These are phyloP conservation scores for Lacerta viridis DNA, from an alignment of 2,797 vertebrate genomes.

Conservation along the genomic window DNA sequence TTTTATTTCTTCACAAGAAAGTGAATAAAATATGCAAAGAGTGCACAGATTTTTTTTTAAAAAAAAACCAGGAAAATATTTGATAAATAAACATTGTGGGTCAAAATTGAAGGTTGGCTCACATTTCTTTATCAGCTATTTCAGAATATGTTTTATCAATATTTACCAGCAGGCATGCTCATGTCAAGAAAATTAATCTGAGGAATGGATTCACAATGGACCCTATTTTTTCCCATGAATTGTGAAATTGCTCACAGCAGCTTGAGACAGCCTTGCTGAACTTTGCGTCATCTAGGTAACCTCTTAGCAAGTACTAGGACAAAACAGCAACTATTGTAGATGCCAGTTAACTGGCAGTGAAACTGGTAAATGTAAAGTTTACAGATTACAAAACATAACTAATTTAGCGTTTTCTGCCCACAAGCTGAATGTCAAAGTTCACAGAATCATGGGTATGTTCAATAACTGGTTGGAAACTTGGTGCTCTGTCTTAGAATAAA, in stretches of 20 bases:
- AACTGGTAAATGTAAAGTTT: no score
- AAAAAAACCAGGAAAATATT: not conserved
- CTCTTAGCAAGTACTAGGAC: not conserved
- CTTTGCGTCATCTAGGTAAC: not conserved
- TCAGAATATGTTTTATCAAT: not conserved
- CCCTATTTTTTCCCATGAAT: accelerated
- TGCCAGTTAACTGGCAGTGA: not conserved
- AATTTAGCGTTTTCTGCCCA: no score
- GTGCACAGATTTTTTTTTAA: not conserved
- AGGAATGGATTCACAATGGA: not conserved
- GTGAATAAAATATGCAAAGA: not conserved
- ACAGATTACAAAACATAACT: no score
- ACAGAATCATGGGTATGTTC: no score
- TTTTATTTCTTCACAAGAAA: not conserved
- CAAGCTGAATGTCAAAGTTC: no score
- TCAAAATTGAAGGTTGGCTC: not conserved
- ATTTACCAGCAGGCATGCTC: not conserved
- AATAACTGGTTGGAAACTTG: no score
- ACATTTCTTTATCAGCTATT: not conserved
- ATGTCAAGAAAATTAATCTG: not conserved
- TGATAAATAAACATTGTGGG: slow-evolving; percentile 1
- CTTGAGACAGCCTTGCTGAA: not conserved
- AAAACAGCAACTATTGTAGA: not conserved
- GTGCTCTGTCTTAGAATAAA: no score
- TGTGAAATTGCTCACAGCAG: slow-evolving; percentile 8